These are phyloP conservation scores for Pecten maximus DNA, from an alignment of 2,888 invertebrate species.

Conservation along the genomic window DNA sequence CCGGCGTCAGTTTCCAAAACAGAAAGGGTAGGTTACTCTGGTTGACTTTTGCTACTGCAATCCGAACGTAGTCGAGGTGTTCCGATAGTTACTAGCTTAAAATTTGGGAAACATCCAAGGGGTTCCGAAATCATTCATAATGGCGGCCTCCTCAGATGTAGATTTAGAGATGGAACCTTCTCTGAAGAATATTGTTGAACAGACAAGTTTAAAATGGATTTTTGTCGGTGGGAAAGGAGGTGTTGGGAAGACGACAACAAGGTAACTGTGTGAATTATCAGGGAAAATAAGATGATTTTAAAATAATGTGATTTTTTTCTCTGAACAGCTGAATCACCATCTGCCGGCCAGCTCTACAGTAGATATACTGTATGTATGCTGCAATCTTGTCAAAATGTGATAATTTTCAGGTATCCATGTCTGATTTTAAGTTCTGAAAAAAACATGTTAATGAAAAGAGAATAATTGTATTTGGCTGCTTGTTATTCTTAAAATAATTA, in stretches of 20 bases:
- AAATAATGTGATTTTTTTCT: no score
- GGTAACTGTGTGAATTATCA: slow-evolving; percentile 85
- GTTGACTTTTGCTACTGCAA: no score
- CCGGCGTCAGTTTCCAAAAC: slow-evolving; percentile 28
- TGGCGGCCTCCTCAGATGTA: slow-evolving; percentile 59
- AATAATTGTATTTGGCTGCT: no score
- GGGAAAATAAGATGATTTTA: neutral
- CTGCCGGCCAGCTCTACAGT: no score
- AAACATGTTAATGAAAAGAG: no score
- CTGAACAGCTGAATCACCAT: no score
- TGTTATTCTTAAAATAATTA: no score
- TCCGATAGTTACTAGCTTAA: neutral
- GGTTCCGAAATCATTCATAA: slow-evolving; percentile 46
- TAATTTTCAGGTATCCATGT: no score
- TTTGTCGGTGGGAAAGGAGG: slow-evolving; percentile 99
- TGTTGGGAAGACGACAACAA: slow-evolving; percentile 99
- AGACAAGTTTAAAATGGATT: slow-evolving; percentile 96
- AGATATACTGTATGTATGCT: no score
- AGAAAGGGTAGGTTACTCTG: neutral
- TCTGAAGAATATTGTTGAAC: slow-evolving; percentile 94
- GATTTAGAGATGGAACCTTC: slow-evolving; percentile 67
- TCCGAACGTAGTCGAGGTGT: no score
- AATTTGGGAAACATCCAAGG: neutral
- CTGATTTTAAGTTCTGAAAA: no score
- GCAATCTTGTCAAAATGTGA: no score